Base-by-base conservation (phyloP, 2,888 invertebrate genomes). In the Choreutis nemorana region DNA sequence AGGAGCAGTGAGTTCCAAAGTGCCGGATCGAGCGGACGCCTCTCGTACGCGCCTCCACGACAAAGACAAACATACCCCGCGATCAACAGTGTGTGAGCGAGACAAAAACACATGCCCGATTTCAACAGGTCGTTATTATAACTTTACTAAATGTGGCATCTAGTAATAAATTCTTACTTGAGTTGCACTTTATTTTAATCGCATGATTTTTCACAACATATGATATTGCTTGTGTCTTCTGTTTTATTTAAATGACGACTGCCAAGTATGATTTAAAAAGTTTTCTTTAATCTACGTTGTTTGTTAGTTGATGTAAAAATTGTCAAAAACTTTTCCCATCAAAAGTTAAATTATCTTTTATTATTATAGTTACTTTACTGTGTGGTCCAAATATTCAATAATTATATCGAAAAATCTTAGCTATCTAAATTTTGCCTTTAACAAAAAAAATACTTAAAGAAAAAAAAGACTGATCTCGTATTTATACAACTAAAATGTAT, bases 121-220 rank as follows among this genome's bases (percentile, higher is more conserved):
- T 68, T 75, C 77, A 77, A 75, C 77, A 77, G 77, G 77, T 77
- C 75, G 70, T 71, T 73, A 72, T 65, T 67, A 67, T 66, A 63
- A 65, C 63, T 63, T 52, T 48, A 62, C 61, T 71, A 63, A 73
- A 68, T 68, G 66, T 70, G 65, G 71, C 64, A 70, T 61, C 52
- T 49, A 61, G 63, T 61, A 55, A 61, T 67, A 70, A 61, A 63
- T 70, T 70, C 55, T 50, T 58, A 57, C 57, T 59, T 59, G 52
- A 44, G 46, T 44, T 54, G 27, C 21, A 30, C 29, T 30, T 26
- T 28, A 18, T 14, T 55, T 55, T 53, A 61, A 55, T 51, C 45
- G 50, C 29, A 34, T 47, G 48, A 46, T 53, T 53, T 18, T 18
- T 8, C 18, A 18, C 5, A 18, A 18, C 18, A 18, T 18, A 18